Percentiles rank a stretch among this genome's conserved stretches.
Conservation (phyloP, 2,797 vertebrate species). For the Danio aesculapii region DNA sequence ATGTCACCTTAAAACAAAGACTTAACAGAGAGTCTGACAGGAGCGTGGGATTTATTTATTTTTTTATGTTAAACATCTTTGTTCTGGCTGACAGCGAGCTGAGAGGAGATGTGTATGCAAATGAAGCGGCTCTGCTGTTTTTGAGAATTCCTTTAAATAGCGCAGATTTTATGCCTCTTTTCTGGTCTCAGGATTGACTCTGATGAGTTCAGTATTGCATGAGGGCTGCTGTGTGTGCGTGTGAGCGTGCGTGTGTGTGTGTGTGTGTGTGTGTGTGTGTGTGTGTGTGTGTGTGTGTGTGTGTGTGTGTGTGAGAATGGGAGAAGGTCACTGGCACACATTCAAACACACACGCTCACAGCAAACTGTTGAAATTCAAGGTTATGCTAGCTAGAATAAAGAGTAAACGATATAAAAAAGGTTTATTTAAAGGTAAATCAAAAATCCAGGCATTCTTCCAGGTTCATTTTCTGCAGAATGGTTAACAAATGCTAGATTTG, state of each 20-base stretch:
- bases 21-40: constrained; percentile 1
- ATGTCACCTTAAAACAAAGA: constrained; percentile 31
- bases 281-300: constrained; percentile 10
- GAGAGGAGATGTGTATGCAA: constrained; percentile 27
- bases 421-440: background rate
- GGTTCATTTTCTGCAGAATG: background rate
- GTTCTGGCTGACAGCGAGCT: constrained; percentile 13
- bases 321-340: constrained; percentile 34
- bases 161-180: constrained; percentile 26
- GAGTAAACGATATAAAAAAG: background rate
- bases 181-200: constrained; percentile 35
- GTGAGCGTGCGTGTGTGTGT: constrained; percentile 15
- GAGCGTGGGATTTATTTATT: constrained; percentile 14
- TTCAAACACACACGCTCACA: constrained; percentile 1
- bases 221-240: constrained; percentile 5
- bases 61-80: constrained; percentile 31
- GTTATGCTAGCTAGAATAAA: constrained; percentile 18
- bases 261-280: constrained; percentile 19
- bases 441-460: background rate
- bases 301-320: constrained; percentile 5
- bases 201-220: constrained; percentile 33
- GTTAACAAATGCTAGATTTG: constrained; percentile 17
- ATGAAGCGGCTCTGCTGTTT: constrained; percentile 13
- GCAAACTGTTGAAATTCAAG: constrained; percentile 43
- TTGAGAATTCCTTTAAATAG: constrained; percentile 41